Evolutionary conservation across 2,113 vertebrate genomes (phyloP), one percentile per base, ranked within the genome.

Genomic region (Sula dactylatra): DNA sequence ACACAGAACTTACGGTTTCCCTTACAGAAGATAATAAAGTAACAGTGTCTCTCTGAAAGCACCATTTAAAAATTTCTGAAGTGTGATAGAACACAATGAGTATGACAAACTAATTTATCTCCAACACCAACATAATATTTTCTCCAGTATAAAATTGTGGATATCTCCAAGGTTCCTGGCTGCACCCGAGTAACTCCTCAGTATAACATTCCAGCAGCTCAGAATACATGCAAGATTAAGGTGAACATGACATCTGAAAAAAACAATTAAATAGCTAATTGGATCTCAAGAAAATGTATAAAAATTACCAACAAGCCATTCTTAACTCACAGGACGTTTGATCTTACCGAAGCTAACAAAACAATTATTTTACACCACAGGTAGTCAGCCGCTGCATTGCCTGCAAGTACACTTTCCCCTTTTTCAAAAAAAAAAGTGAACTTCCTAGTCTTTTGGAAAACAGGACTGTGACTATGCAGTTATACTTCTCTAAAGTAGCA

Each of bases 401-500:
- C 42, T 69, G 14, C 65, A 90, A 72, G 16, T 58, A 84, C 27
- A 59, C 56, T 71, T 91, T 87, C 78, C 49, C 42, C 89, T 54
- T 91, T 96, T 61, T 86, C 76, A 77, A 85, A 87, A 85, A 87
- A 92, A 96, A 91, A 87, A 74, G 65, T 40, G 47, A 79, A 87
- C 79, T 96, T 94, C 87, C 95, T 94, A 82, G 50, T 88, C 59
- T 91, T 88, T 66, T 47, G 83, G 78, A 86, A 96, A 94, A 86
- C 52, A 85, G 91, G 87, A 91, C 6, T n/a, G 73, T 84, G 82
- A 81, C 66, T 66, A 25, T 83, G 78, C 94, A 95, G 83, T 93
- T 94, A 70, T n/a, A 94, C 95, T 96, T 97, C 95, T 96, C 86
- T 78, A 97, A 93, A 97, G 84, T 55, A 94, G 71, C n/a, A 71